phyloP scores from a whole-genome alignment of 2,113 vertebrate species.

The Dicentrarchus labrax region DNA sequence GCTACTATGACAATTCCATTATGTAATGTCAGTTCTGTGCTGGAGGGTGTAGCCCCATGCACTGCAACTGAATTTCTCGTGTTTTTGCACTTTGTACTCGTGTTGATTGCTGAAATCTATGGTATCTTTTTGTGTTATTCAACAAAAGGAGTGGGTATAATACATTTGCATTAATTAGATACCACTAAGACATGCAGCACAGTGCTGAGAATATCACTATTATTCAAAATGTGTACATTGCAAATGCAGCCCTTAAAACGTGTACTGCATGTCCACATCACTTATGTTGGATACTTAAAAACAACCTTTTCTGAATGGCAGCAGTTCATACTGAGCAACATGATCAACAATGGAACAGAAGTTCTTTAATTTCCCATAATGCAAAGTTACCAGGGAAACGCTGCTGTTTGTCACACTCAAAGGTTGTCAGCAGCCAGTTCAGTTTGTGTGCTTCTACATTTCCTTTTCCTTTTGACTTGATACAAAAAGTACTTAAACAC shows the following conservation, averaged over 20 bases:
- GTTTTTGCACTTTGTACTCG: not conserved
- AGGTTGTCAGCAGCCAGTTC: not conserved
- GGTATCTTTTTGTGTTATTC: not conserved
- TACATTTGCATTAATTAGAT: not conserved
- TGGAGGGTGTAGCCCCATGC: not conserved
- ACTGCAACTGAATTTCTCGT: not conserved
- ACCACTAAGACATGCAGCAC: not conserved
- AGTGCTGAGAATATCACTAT: not conserved
- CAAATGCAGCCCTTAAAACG: not conserved
- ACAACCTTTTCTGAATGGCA: not conserved
- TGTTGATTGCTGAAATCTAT: not conserved
- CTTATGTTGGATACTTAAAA: not conserved
- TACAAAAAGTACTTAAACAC: not conserved
- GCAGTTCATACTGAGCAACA: not conserved
- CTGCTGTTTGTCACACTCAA: not conserved
- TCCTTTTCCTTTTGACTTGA: not conserved
- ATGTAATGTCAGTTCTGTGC: not conserved
- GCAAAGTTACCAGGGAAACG: not conserved
- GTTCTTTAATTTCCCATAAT: constrained; percentile 10
- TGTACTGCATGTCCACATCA: not conserved
- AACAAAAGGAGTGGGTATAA: not conserved
- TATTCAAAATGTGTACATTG: not conserved
- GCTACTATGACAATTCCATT: not conserved
- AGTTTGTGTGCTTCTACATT: not conserved
- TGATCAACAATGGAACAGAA: not conserved